Evolutionary conservation across 2,888 invertebrate genomes (phyloP).

Genomic region (Drosophila engyochracea): DNA sequence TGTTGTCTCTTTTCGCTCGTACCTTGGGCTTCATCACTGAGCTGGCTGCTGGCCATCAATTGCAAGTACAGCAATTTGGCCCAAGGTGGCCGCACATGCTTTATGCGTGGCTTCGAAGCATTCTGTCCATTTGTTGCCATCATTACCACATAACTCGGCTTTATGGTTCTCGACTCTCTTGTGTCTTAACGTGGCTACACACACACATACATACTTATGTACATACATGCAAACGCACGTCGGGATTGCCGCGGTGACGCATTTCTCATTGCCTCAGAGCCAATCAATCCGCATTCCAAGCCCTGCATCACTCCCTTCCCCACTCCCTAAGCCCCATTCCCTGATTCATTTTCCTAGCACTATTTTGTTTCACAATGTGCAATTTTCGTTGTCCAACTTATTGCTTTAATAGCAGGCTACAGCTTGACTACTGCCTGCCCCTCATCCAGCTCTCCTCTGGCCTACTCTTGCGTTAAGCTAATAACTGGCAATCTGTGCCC

Average conservation of each 20-base stretch:
- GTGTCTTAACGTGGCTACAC: constrained; percentile 15
- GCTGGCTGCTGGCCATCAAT: constrained; percentile 59
- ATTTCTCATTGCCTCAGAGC: constrained; percentile 16
- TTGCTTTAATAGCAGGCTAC: constrained; percentile 65
- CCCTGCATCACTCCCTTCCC: constrained; percentile 1
- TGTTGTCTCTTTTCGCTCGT: constrained; percentile 16
- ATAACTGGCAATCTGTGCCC: constrained; percentile 67
- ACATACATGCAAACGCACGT: constrained; percentile 14
- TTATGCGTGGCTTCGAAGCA: constrained; percentile 46
- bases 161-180: constrained; percentile 51
- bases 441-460: constrained; percentile 2
- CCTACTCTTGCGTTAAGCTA: constrained; percentile 33
- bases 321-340: neutral
- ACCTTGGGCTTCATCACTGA: constrained; percentile 8
- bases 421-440: constrained; percentile 1
- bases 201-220: constrained; percentile 11
- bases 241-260: constrained; percentile 46
- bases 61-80: constrained; percentile 74
- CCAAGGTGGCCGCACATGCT: constrained; percentile 52
- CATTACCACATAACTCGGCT: constrained; percentile 78
- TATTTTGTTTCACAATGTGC: constrained; percentile 41
- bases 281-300: constrained; percentile 52
- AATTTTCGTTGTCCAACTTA: constrained; percentile 70
- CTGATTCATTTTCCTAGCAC: constrained; percentile 49
- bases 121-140: constrained; percentile 63